These are phyloP conservation scores for Rhizomys pruinosus DNA, from an alignment of 2,113 vertebrate genomes.

Conservation along the genomic window DNA sequence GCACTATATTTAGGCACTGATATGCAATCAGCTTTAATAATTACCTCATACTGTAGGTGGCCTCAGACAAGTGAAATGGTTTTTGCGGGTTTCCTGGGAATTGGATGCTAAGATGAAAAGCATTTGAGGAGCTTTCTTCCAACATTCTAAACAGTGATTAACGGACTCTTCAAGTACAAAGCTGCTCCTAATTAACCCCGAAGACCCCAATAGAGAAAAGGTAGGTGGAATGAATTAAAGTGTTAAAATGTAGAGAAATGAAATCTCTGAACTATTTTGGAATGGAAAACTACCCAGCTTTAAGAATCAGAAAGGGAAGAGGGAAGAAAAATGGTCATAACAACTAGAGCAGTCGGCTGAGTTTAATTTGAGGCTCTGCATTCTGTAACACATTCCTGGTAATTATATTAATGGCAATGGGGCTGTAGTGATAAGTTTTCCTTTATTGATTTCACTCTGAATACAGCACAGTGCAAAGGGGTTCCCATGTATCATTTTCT, in stretches of 20 bases:
- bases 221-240: constrained; percentile 54
- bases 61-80: constrained; percentile 46
- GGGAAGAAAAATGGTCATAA: not conserved
- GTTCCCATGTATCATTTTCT: not conserved
- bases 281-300: not conserved
- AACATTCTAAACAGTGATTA: constrained; percentile 57
- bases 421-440: not conserved
- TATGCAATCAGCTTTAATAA: constrained; percentile 85
- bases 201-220: constrained; percentile 44
- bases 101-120: constrained; percentile 57
- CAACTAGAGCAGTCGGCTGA: not conserved
- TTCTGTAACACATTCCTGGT: not conserved
- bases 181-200: constrained; percentile 58
- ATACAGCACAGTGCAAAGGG: not conserved
- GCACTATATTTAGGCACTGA: constrained; percentile 81
- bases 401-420: not conserved
- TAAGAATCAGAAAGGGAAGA: constrained; percentile 25
- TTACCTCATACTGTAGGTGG: constrained; percentile 62
- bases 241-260: constrained; percentile 45
- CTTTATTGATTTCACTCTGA: not conserved
- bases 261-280: constrained; percentile 46
- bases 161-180: constrained; percentile 50
- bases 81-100: constrained; percentile 60
- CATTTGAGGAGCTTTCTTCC: constrained; percentile 56
- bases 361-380: constrained; percentile 5